phyloP scores from a whole-genome alignment of 2,888 invertebrate genomes.

The Drosophila barbarae region DNA sequence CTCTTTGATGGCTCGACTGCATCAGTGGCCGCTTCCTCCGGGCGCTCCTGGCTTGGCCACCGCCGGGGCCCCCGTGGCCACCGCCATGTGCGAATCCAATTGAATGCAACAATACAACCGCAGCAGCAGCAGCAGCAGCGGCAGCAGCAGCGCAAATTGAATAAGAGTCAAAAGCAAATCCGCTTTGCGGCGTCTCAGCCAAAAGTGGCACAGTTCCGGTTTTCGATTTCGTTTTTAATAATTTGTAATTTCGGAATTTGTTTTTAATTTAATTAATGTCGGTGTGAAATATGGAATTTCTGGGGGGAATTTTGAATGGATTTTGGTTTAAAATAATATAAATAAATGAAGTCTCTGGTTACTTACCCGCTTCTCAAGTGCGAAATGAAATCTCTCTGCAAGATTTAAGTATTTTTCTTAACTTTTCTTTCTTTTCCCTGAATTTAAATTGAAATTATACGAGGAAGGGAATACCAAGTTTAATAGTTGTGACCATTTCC shows the following conservation, averaged over 20 bases:
- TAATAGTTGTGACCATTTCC: neutral
- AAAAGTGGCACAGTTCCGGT: slow-evolving; percentile 15
- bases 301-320: neutral
- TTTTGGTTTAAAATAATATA: neutral
- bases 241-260: neutral
- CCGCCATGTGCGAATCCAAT: slow-evolving; percentile 58
- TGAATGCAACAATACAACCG: slow-evolving; percentile 60
- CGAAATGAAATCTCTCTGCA: neutral
- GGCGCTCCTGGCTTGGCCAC: slow-evolving; percentile 5
- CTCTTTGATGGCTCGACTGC: slow-evolving; percentile 17
- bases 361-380: neutral
- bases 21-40: slow-evolving; percentile 9
- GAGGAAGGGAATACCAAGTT: too few species aligned
- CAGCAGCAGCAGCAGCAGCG: slow-evolving; percentile 22
- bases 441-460: too few species aligned
- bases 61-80: neutral
- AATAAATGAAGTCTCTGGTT: neutral
- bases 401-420: too few species aligned
- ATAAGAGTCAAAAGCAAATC: slow-evolving; percentile 72
- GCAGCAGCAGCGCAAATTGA: slow-evolving; percentile 54
- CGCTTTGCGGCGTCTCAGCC: slow-evolving; percentile 52
- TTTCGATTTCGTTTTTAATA: neutral
- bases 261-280: neutral
- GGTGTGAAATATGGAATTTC: neutral
- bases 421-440: too few species aligned